phyloP scores from a whole-genome alignment of 2,888 invertebrate species.

The Sthenelais limicola region DNA sequence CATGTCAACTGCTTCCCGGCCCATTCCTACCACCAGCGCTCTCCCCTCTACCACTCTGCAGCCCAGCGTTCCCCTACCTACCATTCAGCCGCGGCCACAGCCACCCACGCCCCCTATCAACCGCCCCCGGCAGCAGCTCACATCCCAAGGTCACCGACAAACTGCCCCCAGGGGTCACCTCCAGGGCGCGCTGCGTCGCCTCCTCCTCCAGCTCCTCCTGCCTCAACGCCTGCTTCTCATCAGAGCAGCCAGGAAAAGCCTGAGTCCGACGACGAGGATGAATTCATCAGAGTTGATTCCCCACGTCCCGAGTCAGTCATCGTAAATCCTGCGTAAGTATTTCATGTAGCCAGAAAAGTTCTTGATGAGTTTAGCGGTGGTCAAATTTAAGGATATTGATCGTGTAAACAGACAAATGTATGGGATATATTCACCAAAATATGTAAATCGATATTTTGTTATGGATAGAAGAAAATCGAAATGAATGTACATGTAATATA shows the following conservation, averaged over 20 bases:
- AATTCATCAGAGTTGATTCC: constrained; percentile 30
- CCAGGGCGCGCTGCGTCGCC: background rate
- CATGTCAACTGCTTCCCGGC: background rate
- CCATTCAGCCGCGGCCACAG: background rate
- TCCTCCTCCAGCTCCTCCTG: background rate
- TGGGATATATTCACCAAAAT: no score
- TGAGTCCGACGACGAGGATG: constrained; percentile 34
- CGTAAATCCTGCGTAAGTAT: constrained; percentile 21
- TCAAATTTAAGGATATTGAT: no score
- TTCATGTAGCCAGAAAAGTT: background rate
- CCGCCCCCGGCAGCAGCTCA: background rate
- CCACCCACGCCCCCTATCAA: background rate
- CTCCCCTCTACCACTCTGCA: background rate
- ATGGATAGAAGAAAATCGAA: no score
- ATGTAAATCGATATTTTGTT: no score
- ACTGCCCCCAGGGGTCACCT: constrained; percentile 5
- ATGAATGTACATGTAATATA: no score
- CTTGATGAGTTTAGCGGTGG: no score
- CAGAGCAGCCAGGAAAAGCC: background rate
- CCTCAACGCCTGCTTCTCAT: background rate
- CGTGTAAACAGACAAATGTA: no score
- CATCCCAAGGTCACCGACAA: background rate
- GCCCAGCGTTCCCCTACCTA: constrained; percentile 9
- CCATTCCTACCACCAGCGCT: no score
- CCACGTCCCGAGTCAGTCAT: constrained; percentile 33